Base-by-base conservation (phyloP, 2,113 vertebrate species). In the Corythaeola cristata region DNA sequence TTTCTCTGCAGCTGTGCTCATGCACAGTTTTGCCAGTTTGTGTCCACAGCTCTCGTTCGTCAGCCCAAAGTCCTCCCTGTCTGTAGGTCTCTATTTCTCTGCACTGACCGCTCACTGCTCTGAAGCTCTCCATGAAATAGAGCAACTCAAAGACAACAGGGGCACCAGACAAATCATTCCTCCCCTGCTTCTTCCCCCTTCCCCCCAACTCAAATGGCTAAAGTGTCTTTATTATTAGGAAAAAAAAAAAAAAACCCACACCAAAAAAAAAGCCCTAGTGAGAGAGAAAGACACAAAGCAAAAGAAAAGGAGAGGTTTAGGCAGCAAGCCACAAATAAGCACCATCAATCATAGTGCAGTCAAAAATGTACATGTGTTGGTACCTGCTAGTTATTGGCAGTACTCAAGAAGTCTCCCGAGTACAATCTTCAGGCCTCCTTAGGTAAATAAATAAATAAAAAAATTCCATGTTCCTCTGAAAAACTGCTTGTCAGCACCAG, bases 271-370 rank as follows among this genome's bases (percentile, higher is more conserved):
- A 84, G 15, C 30, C 6, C 0, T 8, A 37, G 30, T 4, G 35
- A 96, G 93, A 71, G 59, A 90, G 88, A 95, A 75, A 95, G 83
- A 85, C 83, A 95, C 67, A 96, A 95, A 94, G 94, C 92, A 92
- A 96, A 96, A 92, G 68, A 83, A 97, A 95, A 89, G 95, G 97
- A 97, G 95, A 97, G 97, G 97, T 98, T 98, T 97, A 98, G 98
- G 96, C 96, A 97, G 89, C 88, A 98, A 98, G 98, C 98, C 98
- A 98, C 98, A 99, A 99, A 99, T 99, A 99, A 99, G 98, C 98
- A 97, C 98, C 98, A 99, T 99, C 98, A 99, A 99, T 99, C 99
- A 99, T 98, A 94, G 94, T 72, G 98, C 97, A 98, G 98, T 98
- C 99, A 98, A 98, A 97, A 97, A 96, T 97, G 98, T 98, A 98